These are phyloP conservation scores for Malacoctenus gilli DNA, from an alignment of 2,797 vertebrate genomes.

Conservation along the genomic window DNA sequence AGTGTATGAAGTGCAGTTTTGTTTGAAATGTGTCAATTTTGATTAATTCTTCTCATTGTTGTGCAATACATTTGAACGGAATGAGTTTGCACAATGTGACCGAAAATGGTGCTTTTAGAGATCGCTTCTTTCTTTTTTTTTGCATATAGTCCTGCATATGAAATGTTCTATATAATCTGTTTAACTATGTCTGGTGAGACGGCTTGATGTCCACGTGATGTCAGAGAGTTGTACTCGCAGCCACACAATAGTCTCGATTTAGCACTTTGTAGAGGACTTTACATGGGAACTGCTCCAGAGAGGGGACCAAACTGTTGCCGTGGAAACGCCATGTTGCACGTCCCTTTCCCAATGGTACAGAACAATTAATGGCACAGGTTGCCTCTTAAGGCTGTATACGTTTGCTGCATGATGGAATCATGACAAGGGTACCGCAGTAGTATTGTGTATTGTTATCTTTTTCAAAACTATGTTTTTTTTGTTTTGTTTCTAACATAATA, in stretches of 20 bases:
- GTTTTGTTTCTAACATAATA: constrained; percentile 72
- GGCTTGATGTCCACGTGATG: constrained; percentile 52
- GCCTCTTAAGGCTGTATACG: constrained; percentile 84
- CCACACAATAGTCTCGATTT: constrained; percentile 67
- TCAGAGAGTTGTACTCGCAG: constrained; percentile 66
- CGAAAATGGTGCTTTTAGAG: constrained; percentile 82
- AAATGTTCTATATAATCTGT: constrained; percentile 56
- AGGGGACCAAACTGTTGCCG: constrained; percentile 69
- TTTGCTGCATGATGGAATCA: constrained; percentile 85
- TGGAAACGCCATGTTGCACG: constrained; percentile 64
- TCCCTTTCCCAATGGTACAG: constrained; percentile 75
- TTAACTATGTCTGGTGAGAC: constrained; percentile 52
- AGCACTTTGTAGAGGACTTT: constrained; percentile 76
- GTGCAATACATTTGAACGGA: constrained; percentile 75
- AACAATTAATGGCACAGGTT: constrained; percentile 89
- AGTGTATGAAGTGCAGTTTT: constrained; percentile 60
- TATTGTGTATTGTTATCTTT: constrained; percentile 78
- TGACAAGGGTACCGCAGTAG: constrained; percentile 81
- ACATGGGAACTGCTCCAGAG: constrained; percentile 65
- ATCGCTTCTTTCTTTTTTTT: constrained; percentile 52
- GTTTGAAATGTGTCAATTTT: constrained; percentile 63
- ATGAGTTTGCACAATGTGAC: constrained; percentile 76
- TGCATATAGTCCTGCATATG: constrained; percentile 69
- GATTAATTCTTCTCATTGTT: constrained; percentile 63
- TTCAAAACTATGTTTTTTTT: constrained; percentile 52